Evolutionary conservation across 1,140 invertebrate genomes (phyloP).

Genomic region (Drosophila suzukii): DNA sequence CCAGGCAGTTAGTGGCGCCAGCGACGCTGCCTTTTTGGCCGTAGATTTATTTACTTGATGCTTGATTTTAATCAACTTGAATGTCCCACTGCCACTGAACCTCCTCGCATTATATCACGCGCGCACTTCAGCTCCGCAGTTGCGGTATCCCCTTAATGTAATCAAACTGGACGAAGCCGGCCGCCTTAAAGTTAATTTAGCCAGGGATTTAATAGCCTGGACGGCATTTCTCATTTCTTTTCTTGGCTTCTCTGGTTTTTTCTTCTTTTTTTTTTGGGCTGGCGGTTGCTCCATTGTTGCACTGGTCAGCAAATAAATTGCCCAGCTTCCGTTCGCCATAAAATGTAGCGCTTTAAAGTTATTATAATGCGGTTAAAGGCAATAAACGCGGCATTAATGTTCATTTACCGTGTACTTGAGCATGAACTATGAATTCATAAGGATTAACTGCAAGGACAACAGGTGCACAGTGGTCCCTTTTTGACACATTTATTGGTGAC

Average conservation of each 20-base stretch:
- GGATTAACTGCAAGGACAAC: constrained; percentile 28
- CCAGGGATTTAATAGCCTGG: constrained; percentile 79
- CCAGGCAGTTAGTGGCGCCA: constrained; percentile 52
- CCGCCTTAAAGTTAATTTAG: constrained; percentile 83
- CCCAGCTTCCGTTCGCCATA: constrained; percentile 67
- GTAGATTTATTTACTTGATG: constrained; percentile 81
- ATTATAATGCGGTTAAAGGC: constrained; percentile 81
- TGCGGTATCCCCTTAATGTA: constrained; percentile 60
- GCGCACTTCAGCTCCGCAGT: constrained; percentile 24
- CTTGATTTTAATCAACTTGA: constrained; percentile 83
- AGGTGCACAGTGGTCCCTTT: constrained; percentile 19
- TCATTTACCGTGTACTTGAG: constrained; percentile 55
- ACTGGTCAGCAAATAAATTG: constrained; percentile 73
- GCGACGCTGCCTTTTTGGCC: constrained; percentile 38
- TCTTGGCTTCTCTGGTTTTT: constrained; percentile 3
- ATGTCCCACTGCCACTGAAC: constrained; percentile 49
- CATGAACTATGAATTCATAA: constrained; percentile 52
- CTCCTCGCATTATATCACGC: constrained; percentile 76
- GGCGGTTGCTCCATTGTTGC: constrained; percentile 55
- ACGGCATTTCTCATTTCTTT: constrained; percentile 77
- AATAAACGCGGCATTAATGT: constrained; percentile 81
- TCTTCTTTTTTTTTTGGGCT: constrained; percentile 2
- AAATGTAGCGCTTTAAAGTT: constrained; percentile 75
- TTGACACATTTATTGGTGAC: constrained; percentile 24
- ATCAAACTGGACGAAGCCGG: constrained; percentile 60